Evolutionary conservation across 2,113 vertebrate species (phyloP).

Genomic region (Patagioenas fasciata): DNA sequence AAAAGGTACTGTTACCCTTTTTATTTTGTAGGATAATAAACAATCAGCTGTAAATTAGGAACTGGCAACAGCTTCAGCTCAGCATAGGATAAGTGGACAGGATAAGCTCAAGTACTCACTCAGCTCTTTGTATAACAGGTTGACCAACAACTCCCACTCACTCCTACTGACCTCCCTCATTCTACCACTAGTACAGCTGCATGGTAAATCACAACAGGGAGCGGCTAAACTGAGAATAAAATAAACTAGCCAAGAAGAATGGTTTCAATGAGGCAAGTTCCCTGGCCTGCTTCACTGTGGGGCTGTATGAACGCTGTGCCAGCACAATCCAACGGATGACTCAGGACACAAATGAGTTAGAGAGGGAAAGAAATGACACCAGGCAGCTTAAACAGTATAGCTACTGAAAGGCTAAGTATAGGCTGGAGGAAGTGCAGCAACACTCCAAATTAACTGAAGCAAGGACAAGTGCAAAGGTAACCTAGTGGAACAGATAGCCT

Average conservation of each 20-base stretch:
- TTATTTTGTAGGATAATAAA: not conserved
- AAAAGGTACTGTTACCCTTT: not conserved
- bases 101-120: slow-evolving; percentile 21
- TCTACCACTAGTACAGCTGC: not conserved
- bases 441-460: not conserved
- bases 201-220: not conserved
- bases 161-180: not conserved
- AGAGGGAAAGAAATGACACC: not conserved
- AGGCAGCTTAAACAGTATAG: not conserved
- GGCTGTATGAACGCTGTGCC: not conserved
- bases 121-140: not conserved
- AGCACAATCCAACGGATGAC: not conserved
- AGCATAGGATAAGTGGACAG: not conserved
- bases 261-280: not conserved
- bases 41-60: not conserved
- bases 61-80: slow-evolving; percentile 1
- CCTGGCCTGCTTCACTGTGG: not conserved
- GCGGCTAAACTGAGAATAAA: not conserved
- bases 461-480: not conserved
- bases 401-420: not conserved
- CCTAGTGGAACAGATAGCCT: not conserved
- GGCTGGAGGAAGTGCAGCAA: not conserved
- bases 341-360: not conserved
- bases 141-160: not conserved
- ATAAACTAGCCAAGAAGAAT: not conserved